Percentiles rank a stretch among this genome's conserved stretches.
These are phyloP conservation scores for Typhlichthys subterraneus DNA, from an alignment of 2,797 vertebrate species.

Conservation along the genomic window DNA sequence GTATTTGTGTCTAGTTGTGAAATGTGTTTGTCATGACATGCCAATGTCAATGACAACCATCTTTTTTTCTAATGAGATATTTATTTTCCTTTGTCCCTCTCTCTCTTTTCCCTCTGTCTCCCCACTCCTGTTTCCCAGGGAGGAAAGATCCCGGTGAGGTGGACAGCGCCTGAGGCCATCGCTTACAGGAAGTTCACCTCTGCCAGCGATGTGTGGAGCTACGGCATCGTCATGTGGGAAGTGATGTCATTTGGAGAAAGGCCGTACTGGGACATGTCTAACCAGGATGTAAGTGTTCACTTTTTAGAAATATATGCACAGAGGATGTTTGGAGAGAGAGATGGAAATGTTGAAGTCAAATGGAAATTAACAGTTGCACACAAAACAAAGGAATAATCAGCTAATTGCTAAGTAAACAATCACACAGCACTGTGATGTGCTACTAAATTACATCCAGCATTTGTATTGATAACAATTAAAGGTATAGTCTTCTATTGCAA, in stretches of 20 bases:
- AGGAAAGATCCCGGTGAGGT: constrained; percentile 97
- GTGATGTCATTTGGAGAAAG: constrained; percentile 98
- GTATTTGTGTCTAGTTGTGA: too few relatives aligned
- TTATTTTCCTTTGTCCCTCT: background rate
- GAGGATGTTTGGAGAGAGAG: constrained; percentile 1
- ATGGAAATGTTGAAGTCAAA: background rate
- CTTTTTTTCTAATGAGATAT: background rate
- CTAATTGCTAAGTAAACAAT: too few relatives aligned
- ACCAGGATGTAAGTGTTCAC: constrained; percentile 89
- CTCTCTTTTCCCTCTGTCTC: background rate
- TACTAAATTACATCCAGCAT: too few relatives aligned
- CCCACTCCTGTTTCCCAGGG: constrained; percentile 74
- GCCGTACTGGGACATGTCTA: constrained; percentile 99
- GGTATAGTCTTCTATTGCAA: too few relatives aligned
- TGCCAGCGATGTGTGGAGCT: constrained; percentile 97
- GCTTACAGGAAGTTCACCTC: constrained; percentile 98
- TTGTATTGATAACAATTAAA: too few relatives aligned
- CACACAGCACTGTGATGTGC: too few relatives aligned
- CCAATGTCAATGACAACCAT: too few relatives aligned
- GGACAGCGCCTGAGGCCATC: constrained; percentile 96
- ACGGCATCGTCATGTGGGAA: constrained; percentile 99
- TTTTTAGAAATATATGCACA: background rate
- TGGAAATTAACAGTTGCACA: background rate
- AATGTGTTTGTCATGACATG: too few relatives aligned
- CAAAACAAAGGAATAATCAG: too few relatives aligned